Conservation (phyloP, 2,888 invertebrate species). For the Amphimallon solstitiale region DNA sequence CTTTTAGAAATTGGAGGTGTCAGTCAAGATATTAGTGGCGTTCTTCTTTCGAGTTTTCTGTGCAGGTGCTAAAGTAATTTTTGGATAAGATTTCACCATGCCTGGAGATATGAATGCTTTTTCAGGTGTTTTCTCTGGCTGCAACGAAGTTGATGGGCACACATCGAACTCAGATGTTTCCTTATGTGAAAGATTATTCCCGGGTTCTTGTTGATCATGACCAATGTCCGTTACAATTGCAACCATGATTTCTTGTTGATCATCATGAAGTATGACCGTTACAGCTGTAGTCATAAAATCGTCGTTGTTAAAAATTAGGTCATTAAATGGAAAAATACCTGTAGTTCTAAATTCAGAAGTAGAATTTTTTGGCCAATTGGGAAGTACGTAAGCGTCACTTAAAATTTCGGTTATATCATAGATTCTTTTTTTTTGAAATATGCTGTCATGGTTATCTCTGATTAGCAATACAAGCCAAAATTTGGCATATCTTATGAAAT, state of each 20-base stretch:
- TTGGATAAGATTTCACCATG: too few relatives aligned
- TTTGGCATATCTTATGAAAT: neutral
- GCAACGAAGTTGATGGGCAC: too few relatives aligned
- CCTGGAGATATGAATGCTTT: too few relatives aligned
- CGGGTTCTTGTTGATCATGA: too few relatives aligned
- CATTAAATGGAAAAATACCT: slow-evolving; percentile 29
- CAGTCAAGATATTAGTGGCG: too few relatives aligned
- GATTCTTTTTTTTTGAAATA: slow-evolving; percentile 31
- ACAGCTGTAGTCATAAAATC: slow-evolving; percentile 25
- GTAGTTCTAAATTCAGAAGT: slow-evolving; percentile 18
- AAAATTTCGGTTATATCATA: slow-evolving; percentile 35
- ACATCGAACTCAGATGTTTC: too few relatives aligned
- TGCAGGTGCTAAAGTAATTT: too few relatives aligned
- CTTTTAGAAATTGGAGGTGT: too few relatives aligned
- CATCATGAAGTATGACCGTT: neutral
- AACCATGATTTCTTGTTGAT: neutral
- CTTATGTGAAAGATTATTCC: too few relatives aligned
- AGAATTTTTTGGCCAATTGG: slow-evolving; percentile 16
- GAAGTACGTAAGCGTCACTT: slow-evolving; percentile 18
- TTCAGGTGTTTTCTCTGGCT: too few relatives aligned
- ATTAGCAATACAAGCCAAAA: neutral
- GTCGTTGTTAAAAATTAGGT: slow-evolving; percentile 28
- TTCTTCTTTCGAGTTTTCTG: too few relatives aligned
- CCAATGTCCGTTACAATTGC: slow-evolving; percentile 9
- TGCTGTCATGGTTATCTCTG: neutral